Evolutionary conservation across 2,888 invertebrate genomes (phyloP), one percentile per base, ranked within the genome.

Genomic region (Meta bourneti): DNA sequence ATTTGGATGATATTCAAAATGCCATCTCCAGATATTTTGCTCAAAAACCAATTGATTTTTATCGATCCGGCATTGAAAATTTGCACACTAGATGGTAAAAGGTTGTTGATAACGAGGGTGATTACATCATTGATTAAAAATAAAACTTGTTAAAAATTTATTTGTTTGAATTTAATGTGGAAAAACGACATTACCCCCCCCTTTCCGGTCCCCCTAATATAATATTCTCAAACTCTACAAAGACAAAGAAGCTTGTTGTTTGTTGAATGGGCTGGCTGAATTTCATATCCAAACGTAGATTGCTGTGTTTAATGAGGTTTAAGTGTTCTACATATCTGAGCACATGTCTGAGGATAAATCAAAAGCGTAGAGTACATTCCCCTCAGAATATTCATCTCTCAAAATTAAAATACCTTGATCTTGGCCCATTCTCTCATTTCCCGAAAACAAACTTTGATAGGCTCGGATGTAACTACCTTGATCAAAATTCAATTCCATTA

Each of bases 361-460:
- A 52, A 89, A 83, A 8, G 89, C 70, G 70, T n/a, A 89, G 0
- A 89, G 48, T 0, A 77, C 70, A 52, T 83, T n/a, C 13, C 82
- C 83, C 0, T 70, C 69, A n/a, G 19, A 5, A 83, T 70, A 89
- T 4, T 83, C 77, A 69, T 83, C 77, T 19, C 70, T 75, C 6
- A 34, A 70, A n/a, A 89, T 79, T 20, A 20, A 89, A n/a, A 54
- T 34, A 0, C 91, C 86, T 20, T 52, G 71, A 13, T 83, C 72
- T 72, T 83, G 20, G 6, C 82, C 72, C 1, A 52, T 7, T 70
- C 93, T 88, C 34, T 69, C 80, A 20, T 94, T 77, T 94, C 80
- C 69, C 11, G 16, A 69, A 48, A 80, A 48, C 16, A 69, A 16
- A 69, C 34, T 80, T 9, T 69, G 93, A 83, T 94, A 94, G 0